phyloP scores from a whole-genome alignment of 2,113 vertebrate genomes.

The Danionella cerebrum region DNA sequence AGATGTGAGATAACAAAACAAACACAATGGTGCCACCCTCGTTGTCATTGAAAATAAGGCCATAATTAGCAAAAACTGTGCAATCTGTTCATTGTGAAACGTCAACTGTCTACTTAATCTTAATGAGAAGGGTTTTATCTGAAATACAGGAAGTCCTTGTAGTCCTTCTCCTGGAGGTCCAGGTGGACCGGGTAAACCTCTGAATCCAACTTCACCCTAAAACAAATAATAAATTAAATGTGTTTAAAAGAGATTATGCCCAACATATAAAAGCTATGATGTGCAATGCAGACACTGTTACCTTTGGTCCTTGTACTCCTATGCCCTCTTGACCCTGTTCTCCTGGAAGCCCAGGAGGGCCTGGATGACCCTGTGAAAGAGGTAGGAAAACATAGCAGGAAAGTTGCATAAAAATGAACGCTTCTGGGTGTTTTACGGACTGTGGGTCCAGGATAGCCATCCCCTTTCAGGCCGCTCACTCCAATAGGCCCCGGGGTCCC shows the following conservation, averaged over 20 bases:
- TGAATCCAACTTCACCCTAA: conserved; percentile 76
- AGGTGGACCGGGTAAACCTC: conserved; percentile 66
- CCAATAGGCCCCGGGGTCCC: conserved; percentile 70
- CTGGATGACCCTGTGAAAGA: conserved; percentile 69
- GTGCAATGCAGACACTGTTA: conserved; percentile 21
- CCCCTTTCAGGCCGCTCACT: conserved; percentile 78
- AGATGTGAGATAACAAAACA: too few relatives aligned
- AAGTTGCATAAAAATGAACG: not conserved
- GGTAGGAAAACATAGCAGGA: not conserved
- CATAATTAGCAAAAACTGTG: too few relatives aligned
- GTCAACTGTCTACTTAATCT: too few relatives aligned
- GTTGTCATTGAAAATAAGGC: too few relatives aligned
- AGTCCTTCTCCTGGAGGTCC: conserved; percentile 79
- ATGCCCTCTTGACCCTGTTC: conserved; percentile 74
- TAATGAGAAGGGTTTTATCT: not conserved
- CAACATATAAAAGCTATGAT: not conserved
- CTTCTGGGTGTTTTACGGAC: conserved; percentile 45
- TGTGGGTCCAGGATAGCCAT: conserved; percentile 71
- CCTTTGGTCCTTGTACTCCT: conserved; percentile 81
- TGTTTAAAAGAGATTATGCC: not conserved
- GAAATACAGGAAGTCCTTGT: conserved; percentile 74
- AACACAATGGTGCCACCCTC: too few relatives aligned
- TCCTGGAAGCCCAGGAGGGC: conserved; percentile 72
- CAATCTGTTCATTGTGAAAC: too few relatives aligned
- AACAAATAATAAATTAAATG: not conserved